phyloP scores from a whole-genome alignment of 1,140 invertebrate species.

The Musca vetustissima region DNA sequence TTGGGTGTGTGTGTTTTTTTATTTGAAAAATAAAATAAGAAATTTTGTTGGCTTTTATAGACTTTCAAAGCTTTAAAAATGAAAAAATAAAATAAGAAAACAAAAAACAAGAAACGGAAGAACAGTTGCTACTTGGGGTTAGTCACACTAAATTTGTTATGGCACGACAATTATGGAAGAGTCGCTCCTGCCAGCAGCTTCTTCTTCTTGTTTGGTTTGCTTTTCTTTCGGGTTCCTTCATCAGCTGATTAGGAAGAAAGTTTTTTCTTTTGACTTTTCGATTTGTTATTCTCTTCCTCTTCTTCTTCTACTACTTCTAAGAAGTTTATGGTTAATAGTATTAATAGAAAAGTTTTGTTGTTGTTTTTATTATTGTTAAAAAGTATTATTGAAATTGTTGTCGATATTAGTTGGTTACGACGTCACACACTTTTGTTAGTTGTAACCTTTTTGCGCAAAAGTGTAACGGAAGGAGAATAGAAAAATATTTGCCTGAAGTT shows the following conservation, averaged over 20 bases:
- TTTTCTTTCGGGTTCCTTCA: too few species aligned
- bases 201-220: neutral
- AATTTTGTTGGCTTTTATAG: slow-evolving; percentile 6
- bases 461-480: slow-evolving; percentile 38
- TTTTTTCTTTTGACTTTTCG: too few species aligned
- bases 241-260: too few species aligned
- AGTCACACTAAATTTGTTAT: slow-evolving; percentile 19
- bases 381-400: slow-evolving; percentile 3
- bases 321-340: slow-evolving; percentile 13
- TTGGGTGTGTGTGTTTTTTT: neutral
- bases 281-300: neutral
- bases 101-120: neutral
- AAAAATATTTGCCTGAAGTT: slow-evolving; percentile 22
- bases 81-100: neutral
- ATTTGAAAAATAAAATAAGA: slow-evolving; percentile 23
- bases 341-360: slow-evolving; percentile 9
- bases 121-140: slow-evolving; percentile 5
- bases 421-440: slow-evolving; percentile 28
- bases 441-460: slow-evolving; percentile 56
- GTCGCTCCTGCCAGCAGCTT: neutral
- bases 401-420: slow-evolving; percentile 11
- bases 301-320: slow-evolving; percentile 11
- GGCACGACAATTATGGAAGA: neutral
- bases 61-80: neutral
- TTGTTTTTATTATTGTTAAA: slow-evolving; percentile 16